A percentile compares a stretch with the other conserved stretches of the same genome.
Conservation (phyloP, 2,797 vertebrate species). For the Poecilia picta region DNA sequence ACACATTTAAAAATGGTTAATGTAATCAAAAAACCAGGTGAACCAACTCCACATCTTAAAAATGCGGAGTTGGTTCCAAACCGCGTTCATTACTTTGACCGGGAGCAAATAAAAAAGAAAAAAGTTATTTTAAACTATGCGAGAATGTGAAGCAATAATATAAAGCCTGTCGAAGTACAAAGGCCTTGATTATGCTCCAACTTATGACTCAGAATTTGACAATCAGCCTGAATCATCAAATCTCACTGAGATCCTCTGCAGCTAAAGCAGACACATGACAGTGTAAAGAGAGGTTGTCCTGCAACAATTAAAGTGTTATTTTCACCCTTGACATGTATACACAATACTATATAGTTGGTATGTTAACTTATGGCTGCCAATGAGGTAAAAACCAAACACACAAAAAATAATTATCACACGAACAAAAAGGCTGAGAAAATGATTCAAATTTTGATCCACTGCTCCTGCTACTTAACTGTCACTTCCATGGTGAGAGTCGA, state of each 20-base stretch:
- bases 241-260: slow-evolving; percentile 5
- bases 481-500: not conserved
- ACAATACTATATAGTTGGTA: not conserved
- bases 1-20: not conserved
- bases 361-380: not conserved
- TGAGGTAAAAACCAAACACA: not conserved
- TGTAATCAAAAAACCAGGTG: not conserved
- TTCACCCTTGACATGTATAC: not conserved
- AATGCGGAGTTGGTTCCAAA: too few species aligned
- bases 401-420: not conserved
- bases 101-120: not conserved
- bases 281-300: not conserved
- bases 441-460: not conserved
- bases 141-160: not conserved
- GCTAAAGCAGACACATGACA: not conserved
- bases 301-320: not conserved
- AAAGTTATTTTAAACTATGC: not conserved
- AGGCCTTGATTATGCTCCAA: not conserved
- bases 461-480: not conserved
- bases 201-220: slow-evolving; percentile 53
- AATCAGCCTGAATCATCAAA: slow-evolving; percentile 46
- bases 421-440: not conserved
- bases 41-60: not conserved
- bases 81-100: not conserved
- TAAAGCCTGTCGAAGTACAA: not conserved